phyloP scores from a whole-genome alignment of 2,888 invertebrate species.

The Noctua janthina region DNA sequence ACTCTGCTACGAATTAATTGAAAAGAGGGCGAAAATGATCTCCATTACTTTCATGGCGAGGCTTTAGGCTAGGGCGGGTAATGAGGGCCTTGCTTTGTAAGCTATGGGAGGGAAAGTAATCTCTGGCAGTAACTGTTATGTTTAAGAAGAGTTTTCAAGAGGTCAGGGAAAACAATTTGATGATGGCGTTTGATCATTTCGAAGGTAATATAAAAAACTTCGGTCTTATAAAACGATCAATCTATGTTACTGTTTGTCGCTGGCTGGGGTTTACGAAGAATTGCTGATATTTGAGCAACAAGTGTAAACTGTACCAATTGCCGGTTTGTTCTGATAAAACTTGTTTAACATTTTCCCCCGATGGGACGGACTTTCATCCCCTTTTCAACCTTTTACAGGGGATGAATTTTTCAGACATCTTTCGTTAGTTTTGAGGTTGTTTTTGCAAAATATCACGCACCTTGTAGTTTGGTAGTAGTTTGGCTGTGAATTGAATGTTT shows the following conservation, averaged over 20 bases:
- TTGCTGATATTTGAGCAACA: neutral
- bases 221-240: neutral
- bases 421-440: neutral
- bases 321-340: neutral
- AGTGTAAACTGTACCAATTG: neutral
- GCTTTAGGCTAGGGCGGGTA: neutral
- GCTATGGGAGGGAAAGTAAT: slow-evolving; percentile 19
- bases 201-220: neutral
- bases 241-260: neutral
- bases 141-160: neutral
- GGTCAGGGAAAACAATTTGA: neutral
- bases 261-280: neutral
- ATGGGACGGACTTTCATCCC: neutral
- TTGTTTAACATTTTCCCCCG: too few relatives aligned
- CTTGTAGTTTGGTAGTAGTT: neutral
- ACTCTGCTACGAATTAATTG: slow-evolving; percentile 34
- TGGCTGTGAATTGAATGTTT: too few relatives aligned
- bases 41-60: slow-evolving; percentile 27
- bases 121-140: slow-evolving; percentile 15
- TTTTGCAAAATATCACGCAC: neutral
- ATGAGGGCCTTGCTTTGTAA: slow-evolving; percentile 9
- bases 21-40: slow-evolving; percentile 34
- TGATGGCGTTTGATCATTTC: neutral
- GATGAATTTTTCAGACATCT: neutral
- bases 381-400: neutral